Evolutionary conservation across 2,888 invertebrate species (phyloP).

Genomic region (Drosophila kanekoi): DNA sequence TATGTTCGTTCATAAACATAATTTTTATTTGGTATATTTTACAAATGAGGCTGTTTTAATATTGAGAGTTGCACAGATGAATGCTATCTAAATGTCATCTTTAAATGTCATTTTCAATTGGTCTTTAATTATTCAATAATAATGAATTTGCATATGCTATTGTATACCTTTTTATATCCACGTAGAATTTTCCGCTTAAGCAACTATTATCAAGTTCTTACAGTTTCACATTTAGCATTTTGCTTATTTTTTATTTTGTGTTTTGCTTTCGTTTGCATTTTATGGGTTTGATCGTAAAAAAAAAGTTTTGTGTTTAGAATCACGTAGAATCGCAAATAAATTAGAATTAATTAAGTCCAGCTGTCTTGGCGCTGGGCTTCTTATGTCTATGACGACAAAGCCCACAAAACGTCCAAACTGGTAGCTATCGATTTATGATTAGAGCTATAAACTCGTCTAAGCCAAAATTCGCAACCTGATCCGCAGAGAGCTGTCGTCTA

Average conservation of each 20-base stretch:
- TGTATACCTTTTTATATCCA: not conserved
- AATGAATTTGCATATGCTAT: not conserved
- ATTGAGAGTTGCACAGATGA: no score
- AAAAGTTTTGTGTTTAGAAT: conserved; percentile 59
- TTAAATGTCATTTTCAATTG: not conserved
- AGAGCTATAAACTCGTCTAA: conserved; percentile 53
- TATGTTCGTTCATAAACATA: no score
- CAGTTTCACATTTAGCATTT: conserved; percentile 61
- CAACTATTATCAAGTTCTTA: conserved; percentile 29
- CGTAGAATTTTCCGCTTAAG: conserved; percentile 13
- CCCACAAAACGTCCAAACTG: conserved; percentile 63
- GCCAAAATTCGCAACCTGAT: conserved; percentile 39
- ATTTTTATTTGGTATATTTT: no score
- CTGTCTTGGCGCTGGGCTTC: conserved; percentile 12
- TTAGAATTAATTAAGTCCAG: conserved; percentile 76
- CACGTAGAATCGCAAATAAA: conserved; percentile 70
- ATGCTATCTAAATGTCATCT: no score
- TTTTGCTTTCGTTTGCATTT: conserved; percentile 55
- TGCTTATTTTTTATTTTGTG: conserved; percentile 13
- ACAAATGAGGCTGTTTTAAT: no score
- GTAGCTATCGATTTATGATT: conserved; percentile 47
- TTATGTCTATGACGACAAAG: conserved; percentile 56
- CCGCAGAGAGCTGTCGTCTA: conserved; percentile 86
- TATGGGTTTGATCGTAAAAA: conserved; percentile 45
- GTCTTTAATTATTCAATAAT: conserved; percentile 1